Percentiles rank a stretch among this genome's conserved stretches.
These are phyloP conservation scores for Parauchenoglanis ngamensis DNA, from an alignment of 2,797 vertebrate species.

Conservation along the genomic window DNA sequence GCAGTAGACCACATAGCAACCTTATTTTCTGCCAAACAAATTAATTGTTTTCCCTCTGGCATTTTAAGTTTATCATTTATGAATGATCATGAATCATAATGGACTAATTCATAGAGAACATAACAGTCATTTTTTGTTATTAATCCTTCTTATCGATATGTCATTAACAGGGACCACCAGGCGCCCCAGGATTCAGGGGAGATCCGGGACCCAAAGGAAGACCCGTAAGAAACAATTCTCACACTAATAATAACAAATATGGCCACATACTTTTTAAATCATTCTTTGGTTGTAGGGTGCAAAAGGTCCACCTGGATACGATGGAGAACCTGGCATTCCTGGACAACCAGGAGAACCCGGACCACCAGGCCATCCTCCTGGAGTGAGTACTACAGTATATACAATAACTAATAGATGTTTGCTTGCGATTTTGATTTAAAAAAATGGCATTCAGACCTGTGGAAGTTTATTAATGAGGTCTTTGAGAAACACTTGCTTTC, in stretches of 20 bases:
- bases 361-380: conserved; percentile 87
- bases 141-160: conserved; percentile 4
- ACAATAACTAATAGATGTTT: not conserved
- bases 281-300: conserved; percentile 75
- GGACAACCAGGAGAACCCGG: conserved; percentile 92
- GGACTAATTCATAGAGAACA: not conserved
- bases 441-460: not conserved
- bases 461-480: not conserved
- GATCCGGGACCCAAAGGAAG: conserved; percentile 88
- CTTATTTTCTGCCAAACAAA: conserved; percentile 48
- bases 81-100: not conserved
- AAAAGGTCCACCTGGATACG: conserved; percentile 85
- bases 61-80: not conserved
- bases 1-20: conserved; percentile 64
- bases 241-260: not conserved
- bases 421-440: not conserved
- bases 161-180: conserved; percentile 86
- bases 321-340: conserved; percentile 95
- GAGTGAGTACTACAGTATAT: conserved; percentile 70
- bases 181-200: conserved; percentile 88
- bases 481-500: not conserved
- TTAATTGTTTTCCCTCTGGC: not conserved
- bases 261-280: not conserved
- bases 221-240: conserved; percentile 79
- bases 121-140: not conserved